phyloP scores from a whole-genome alignment of 2,113 vertebrate species.

The Hydrochoerus hydrochaeris region DNA sequence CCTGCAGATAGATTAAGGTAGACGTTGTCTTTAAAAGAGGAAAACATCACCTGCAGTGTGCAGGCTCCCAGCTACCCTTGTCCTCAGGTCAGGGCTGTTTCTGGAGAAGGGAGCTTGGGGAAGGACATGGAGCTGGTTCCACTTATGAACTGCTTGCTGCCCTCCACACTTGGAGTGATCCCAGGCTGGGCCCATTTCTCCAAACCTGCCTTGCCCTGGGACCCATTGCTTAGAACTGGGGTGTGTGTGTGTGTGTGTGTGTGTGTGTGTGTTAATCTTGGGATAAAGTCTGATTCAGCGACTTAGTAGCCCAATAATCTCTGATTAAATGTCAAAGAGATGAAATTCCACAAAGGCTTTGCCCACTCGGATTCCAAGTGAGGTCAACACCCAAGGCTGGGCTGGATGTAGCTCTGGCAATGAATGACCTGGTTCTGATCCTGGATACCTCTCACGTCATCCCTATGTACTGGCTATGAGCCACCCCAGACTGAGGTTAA shows the following conservation, averaged over 20 bases:
- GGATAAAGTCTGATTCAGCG: background rate
- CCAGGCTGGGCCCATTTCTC: background rate
- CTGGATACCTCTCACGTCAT: background rate
- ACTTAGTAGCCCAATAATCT: background rate
- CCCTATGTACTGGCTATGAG: background rate
- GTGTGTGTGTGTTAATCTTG: background rate
- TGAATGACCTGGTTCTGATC: conserved; percentile 15
- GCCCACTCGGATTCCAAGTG: background rate
- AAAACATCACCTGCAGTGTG: background rate
- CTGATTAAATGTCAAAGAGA: background rate
- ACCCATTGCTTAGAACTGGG: background rate
- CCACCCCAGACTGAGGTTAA: background rate
- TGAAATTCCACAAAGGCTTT: background rate
- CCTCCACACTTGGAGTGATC: background rate
- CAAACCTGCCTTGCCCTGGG: background rate
- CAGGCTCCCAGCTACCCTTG: background rate
- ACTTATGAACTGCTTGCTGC: background rate
- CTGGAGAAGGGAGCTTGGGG: background rate
- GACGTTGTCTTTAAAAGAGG: conserved; percentile 52
- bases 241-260: too few relatives aligned
- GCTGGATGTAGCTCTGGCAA: background rate
- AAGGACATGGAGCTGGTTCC: background rate
- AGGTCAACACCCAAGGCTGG: background rate
- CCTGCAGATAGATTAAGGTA: background rate
- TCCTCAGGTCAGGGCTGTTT: background rate